These are phyloP conservation scores for Crypturellus undulatus DNA, from an alignment of 2,113 vertebrate species.

Conservation along the genomic window DNA sequence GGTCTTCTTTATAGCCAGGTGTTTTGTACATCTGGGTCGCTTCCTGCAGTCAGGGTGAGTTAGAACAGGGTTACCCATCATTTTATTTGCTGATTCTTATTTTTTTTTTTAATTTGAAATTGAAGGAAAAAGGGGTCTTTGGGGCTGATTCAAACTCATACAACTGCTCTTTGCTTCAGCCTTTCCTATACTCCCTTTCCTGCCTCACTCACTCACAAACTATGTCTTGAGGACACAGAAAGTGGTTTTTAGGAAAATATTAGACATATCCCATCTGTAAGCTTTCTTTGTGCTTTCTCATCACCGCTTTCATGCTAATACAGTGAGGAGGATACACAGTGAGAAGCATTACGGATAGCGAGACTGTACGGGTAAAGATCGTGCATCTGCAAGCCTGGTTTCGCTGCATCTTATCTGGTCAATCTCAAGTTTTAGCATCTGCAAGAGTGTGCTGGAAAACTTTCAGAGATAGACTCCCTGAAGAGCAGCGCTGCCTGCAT, in stretches of 20 bases:
- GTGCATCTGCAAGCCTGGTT: background rate
- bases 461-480: slow-evolving; percentile 12
- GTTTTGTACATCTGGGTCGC: background rate
- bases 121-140: background rate
- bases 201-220: background rate
- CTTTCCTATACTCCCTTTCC: background rate
- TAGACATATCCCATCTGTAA: background rate
- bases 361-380: background rate
- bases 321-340: background rate
- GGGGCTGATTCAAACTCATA: background rate
- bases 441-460: background rate
- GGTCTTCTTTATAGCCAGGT: background rate
- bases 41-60: background rate
- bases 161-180: background rate
- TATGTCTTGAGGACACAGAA: background rate
- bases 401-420: background rate
- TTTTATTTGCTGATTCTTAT: background rate
- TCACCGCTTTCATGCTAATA: background rate
- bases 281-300: background rate
- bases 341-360: background rate
- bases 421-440: background rate
- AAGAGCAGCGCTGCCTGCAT: background rate
- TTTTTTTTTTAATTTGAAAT: background rate
- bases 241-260: background rate
- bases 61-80: background rate